A percentile compares a stretch with the other conserved stretches of the same genome.
Evolutionary conservation across 2,113 vertebrate species (phyloP).

Genomic region (Eidolon helvum): DNA sequence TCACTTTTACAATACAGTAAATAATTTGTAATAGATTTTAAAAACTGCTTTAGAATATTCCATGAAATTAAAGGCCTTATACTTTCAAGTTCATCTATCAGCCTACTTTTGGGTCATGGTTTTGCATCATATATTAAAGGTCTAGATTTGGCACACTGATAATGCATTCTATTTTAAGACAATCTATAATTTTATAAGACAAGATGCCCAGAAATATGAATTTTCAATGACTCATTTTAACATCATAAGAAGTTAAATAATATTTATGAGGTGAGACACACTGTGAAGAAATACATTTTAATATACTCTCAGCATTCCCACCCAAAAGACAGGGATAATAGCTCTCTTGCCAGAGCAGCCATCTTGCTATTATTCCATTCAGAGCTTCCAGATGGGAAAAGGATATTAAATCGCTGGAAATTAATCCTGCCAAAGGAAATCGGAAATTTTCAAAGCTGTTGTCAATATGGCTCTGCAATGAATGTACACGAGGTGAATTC

Average conservation of each 20-base stretch:
- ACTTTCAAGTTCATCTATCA: neutral
- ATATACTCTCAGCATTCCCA: neutral
- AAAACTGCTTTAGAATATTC: conserved; percentile 19
- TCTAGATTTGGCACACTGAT: neutral
- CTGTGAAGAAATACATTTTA: neutral
- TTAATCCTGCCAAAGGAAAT: conserved; percentile 49
- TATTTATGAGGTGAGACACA: conserved; percentile 9
- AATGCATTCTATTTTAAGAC: conserved; percentile 6
- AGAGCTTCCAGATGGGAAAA: conserved; percentile 42
- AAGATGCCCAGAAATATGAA: conserved; percentile 16
- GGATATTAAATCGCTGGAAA: conserved; percentile 5
- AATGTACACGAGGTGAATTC: neutral
- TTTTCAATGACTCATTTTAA: conserved; percentile 1
- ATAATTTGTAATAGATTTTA: neutral
- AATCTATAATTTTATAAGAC: conserved; percentile 19
- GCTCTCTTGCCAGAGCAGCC: neutral
- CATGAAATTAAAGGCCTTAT: neutral
- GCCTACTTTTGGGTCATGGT: neutral
- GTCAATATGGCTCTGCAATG: conserved; percentile 29
- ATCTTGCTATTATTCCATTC: conserved; percentile 35
- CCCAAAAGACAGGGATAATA: neutral
- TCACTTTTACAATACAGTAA: neutral
- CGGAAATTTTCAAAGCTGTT: conserved; percentile 49
- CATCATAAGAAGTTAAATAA: neutral
- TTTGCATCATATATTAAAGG: neutral